These are phyloP conservation scores for Ostrea edulis DNA, from an alignment of 1,140 invertebrate species.

Conservation along the genomic window DNA sequence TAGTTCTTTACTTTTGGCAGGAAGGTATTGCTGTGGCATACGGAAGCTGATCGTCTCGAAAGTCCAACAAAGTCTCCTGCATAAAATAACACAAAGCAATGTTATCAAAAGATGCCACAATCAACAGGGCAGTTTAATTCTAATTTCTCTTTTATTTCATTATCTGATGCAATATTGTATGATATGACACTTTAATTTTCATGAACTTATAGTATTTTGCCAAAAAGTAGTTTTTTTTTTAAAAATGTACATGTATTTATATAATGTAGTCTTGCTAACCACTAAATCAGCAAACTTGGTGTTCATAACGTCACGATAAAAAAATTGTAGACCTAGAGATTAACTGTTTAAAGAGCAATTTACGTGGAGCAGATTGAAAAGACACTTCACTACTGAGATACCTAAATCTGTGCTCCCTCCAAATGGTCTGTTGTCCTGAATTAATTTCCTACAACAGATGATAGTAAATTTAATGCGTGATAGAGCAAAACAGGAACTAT, in stretches of 20 bases:
- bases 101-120: neutral
- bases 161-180: no score
- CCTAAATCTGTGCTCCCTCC: constrained; percentile 48
- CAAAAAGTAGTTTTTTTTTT: no score
- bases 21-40: constrained; percentile 43
- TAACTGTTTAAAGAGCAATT: no score
- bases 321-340: no score
- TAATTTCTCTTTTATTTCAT: neutral
- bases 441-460: constrained; percentile 47
- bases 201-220: neutral
- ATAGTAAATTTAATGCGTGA: neutral
- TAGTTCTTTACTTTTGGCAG: constrained; percentile 7
- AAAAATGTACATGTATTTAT: no score
- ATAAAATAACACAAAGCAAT: neutral
- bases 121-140: neutral
- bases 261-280: neutral
- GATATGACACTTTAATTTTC: neutral
- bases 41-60: constrained; percentile 46
- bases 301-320: no score
- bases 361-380: no score
- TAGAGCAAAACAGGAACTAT: neutral
- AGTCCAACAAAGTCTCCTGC: constrained; percentile 17
- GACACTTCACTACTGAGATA: neutral
- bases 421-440: constrained; percentile 57
- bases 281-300: neutral